These are phyloP conservation scores for Panopea generosa DNA, from an alignment of 2,888 invertebrate genomes.

Conservation along the genomic window DNA sequence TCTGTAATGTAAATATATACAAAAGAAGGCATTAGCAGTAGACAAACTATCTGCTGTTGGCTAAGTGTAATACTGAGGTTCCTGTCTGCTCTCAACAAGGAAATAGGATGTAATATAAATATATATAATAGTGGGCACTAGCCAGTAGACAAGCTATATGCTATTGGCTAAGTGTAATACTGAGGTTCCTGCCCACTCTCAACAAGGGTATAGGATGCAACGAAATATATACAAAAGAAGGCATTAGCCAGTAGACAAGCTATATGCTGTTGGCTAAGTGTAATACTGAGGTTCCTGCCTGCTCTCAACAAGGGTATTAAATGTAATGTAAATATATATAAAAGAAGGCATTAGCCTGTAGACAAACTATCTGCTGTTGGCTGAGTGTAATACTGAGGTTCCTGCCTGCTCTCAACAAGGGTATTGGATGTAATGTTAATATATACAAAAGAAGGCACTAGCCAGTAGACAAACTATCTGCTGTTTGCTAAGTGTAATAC, in stretches of 20 bases:
- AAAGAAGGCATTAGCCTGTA: neutral
- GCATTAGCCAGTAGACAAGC: slow-evolving; percentile 96
- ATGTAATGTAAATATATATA: slow-evolving; percentile 63
- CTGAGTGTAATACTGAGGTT: no score
- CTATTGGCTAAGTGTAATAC: no score
- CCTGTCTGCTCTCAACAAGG: slow-evolving; percentile 87
- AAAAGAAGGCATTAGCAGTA: slow-evolving; percentile 98
- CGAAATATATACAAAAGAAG: slow-evolving; percentile 98
- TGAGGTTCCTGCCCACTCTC: no score
- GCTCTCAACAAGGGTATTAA: slow-evolving; percentile 92
- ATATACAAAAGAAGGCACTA: slow-evolving; percentile 98
- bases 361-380: no score
- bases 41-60: slow-evolving; percentile 91
- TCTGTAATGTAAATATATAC: no score
- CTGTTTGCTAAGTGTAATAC: slow-evolving; percentile 87
- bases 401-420: no score
- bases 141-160: neutral
- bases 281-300: slow-evolving; percentile 87
- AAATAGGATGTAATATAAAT: no score
- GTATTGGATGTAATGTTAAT: no score
- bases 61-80: slow-evolving; percentile 87
- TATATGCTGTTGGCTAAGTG: slow-evolving; percentile 90
- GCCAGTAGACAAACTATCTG: slow-evolving; percentile 95
- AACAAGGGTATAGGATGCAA: no score
- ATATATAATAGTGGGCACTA: no score